Conservation (phyloP, 2,888 invertebrate genomes). For the Tryphoninae sp. region DNA sequence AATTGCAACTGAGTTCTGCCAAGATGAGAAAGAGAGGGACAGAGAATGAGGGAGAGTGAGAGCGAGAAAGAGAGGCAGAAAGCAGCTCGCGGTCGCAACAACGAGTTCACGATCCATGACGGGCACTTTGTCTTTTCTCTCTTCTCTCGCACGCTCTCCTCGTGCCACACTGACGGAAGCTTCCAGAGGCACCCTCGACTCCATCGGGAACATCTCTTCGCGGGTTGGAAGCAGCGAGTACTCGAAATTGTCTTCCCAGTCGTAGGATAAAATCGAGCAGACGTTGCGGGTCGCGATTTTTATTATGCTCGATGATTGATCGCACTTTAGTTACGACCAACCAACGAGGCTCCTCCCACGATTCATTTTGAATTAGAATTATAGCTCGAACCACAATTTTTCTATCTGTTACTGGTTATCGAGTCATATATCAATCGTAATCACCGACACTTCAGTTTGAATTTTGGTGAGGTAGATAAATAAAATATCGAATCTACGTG, state of each 20-base stretch:
- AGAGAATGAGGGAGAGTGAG: slow-evolving; percentile 7
- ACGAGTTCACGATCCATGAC: slow-evolving; percentile 72
- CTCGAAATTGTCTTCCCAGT: slow-evolving; percentile 34
- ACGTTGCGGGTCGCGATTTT: slow-evolving; percentile 39
- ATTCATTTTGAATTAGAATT: not conserved
- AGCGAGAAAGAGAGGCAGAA: slow-evolving; percentile 12
- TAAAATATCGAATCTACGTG: not conserved
- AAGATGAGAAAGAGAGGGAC: slow-evolving; percentile 36
- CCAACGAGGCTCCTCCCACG: not conserved
- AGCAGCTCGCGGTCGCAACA: slow-evolving; percentile 56
- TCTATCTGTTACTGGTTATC: not conserved
- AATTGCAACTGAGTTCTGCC: slow-evolving; percentile 59
- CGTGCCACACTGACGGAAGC: slow-evolving; percentile 32
- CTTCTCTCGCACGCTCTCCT: slow-evolving; percentile 38
- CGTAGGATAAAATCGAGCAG: slow-evolving; percentile 18
- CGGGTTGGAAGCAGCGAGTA: slow-evolving; percentile 40
- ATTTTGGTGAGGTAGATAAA: not conserved
- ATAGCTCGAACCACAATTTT: not conserved
- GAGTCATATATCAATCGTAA: not conserved
- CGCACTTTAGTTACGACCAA: slow-evolving; percentile 5
- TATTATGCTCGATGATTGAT: slow-evolving; percentile 51
- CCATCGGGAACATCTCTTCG: slow-evolving; percentile 55
- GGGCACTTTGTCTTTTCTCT: slow-evolving; percentile 71
- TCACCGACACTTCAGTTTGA: not conserved
- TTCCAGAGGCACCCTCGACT: slow-evolving; percentile 28